Conservation (phyloP, 2,113 vertebrate genomes). For the Cervus canadensis region DNA sequence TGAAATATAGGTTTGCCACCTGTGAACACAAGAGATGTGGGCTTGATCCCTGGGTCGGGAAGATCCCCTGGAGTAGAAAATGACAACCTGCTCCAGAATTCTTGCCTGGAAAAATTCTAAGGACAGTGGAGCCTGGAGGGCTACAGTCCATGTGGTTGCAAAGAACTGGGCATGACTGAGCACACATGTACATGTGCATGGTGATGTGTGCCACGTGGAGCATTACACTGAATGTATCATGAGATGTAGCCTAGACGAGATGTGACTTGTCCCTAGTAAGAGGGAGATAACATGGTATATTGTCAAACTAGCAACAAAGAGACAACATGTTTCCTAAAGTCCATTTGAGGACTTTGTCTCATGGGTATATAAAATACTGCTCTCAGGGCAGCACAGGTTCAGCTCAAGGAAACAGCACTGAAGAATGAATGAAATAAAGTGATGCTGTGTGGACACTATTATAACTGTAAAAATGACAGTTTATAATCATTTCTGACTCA, state of each 20-base stretch:
- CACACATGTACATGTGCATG: background rate
- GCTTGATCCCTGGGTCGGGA: background rate
- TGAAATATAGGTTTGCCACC: background rate
- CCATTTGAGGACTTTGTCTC: background rate
- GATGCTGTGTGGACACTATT: too few species aligned
- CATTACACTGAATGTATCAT: background rate
- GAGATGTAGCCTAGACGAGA: background rate
- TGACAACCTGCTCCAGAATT: background rate
- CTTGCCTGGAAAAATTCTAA: background rate
- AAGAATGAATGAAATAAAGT: fast-evolving
- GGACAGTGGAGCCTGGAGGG: background rate
- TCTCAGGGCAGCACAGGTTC: background rate
- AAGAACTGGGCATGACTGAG: background rate
- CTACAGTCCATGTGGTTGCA: background rate
- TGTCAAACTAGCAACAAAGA: background rate
- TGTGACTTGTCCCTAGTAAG: too few species aligned
- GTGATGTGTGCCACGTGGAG: background rate
- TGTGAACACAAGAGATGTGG: background rate
- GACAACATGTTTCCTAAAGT: fast-evolving
- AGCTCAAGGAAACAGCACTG: background rate
- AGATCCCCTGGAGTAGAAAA: background rate
- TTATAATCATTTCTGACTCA: background rate
- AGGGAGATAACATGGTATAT: background rate
- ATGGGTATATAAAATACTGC: background rate
- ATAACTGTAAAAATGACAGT: background rate